These are phyloP conservation scores for Poecilia latipinna DNA, from an alignment of 2,113 vertebrate genomes.

Conservation along the genomic window DNA sequence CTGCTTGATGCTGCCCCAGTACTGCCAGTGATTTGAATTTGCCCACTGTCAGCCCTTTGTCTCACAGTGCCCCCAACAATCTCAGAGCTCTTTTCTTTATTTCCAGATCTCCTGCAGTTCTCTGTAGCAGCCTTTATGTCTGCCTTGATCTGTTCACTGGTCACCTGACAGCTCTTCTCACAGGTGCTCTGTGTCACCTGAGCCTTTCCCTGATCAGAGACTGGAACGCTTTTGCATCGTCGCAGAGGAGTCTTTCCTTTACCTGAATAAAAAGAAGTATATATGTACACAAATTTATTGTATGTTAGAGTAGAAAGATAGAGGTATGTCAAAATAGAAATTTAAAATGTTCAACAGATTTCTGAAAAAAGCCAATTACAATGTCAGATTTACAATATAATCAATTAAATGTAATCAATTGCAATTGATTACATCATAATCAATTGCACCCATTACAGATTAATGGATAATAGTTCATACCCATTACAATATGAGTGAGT, in stretches of 20 bases:
- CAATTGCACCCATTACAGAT: too few species aligned
- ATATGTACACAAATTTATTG: background rate
- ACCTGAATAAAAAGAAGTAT: slow-evolving; percentile 68
- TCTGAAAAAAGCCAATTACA: too few species aligned
- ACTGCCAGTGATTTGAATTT: slow-evolving; percentile 4
- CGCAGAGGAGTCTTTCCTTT: slow-evolving; percentile 98
- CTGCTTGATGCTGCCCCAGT: slow-evolving; percentile 25
- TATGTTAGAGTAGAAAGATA: background rate
- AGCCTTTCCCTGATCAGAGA: background rate
- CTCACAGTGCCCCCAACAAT: background rate
- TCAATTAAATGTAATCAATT: too few species aligned
- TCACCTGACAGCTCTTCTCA: slow-evolving; percentile 98
- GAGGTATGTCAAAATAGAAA: too few species aligned
- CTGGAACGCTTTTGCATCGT: slow-evolving; percentile 65
- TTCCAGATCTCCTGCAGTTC: slow-evolving; percentile 57
- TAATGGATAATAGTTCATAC: too few species aligned
- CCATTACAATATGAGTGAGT: too few species aligned
- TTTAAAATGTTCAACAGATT: too few species aligned
- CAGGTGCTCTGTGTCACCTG: slow-evolving; percentile 84
- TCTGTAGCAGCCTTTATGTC: slow-evolving; percentile 97
- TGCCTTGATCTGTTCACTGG: slow-evolving; percentile 98
- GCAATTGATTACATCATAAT: too few species aligned
- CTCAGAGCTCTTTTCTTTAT: slow-evolving; percentile 27
- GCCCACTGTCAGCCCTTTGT: slow-evolving; percentile 31
- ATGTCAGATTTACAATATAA: too few species aligned